Conservation (phyloP, 2,113 vertebrate genomes). For the Columbina picui region DNA sequence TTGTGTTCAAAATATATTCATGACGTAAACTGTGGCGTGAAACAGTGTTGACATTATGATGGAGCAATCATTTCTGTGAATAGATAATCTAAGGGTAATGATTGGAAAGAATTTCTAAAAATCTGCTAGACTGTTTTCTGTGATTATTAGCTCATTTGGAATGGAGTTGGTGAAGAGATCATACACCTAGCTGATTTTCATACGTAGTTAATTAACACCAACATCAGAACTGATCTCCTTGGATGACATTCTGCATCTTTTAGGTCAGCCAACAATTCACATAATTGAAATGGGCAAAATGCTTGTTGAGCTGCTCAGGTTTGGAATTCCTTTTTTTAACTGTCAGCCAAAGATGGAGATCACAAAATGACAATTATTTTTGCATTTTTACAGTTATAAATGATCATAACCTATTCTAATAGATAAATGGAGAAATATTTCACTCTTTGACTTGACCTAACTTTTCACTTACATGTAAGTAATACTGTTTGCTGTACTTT, state of each 20-base stretch:
- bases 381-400: not conserved
- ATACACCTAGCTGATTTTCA: not conserved
- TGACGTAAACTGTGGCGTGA: not conserved
- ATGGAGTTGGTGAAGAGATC: not conserved
- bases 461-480: not conserved
- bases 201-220: not conserved
- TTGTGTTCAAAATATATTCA: not conserved
- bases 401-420: not conserved
- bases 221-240: not conserved
- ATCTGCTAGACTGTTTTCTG: not conserved
- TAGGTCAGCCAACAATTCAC: not conserved
- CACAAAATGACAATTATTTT: not conserved
- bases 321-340: not conserved
- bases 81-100: not conserved
- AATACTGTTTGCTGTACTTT: not conserved
- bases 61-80: not conserved
- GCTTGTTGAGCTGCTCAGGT: not conserved
- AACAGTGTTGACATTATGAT: not conserved
- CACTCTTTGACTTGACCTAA: not conserved
- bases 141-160: not conserved
- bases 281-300: not conserved
- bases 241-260: not conserved
- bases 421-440: not conserved
- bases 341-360: not conserved
- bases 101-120: not conserved